A percentile compares a stretch with the other conserved stretches of the same genome.
Conservation (phyloP, 2,797 vertebrate genomes). For the Pampus argenteus region DNA sequence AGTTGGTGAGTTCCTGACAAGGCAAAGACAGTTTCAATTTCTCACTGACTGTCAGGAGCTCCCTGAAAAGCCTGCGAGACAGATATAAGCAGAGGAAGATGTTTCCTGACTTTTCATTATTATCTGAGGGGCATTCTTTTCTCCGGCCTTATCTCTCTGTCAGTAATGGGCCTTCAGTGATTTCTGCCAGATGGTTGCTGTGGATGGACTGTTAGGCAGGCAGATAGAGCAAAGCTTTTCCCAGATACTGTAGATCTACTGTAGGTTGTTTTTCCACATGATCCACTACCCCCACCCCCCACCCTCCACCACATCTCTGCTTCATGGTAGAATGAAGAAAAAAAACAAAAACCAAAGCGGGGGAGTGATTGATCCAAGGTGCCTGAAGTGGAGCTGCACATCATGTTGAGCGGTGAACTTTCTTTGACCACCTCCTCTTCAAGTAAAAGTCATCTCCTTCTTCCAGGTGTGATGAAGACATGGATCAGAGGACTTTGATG, state of each 20-base stretch:
- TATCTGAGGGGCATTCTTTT: slow-evolving; percentile 75
- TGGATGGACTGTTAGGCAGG: slow-evolving; percentile 67
- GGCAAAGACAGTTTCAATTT: slow-evolving; percentile 79
- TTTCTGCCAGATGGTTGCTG: slow-evolving; percentile 74
- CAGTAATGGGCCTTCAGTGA: slow-evolving; percentile 79
- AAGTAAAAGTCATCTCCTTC: slow-evolving; percentile 43
- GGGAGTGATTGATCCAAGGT: slow-evolving; percentile 22
- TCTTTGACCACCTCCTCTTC: slow-evolving; percentile 65
- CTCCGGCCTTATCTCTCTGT: slow-evolving; percentile 72
- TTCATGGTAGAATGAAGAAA: slow-evolving; percentile 24
- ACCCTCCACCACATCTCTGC: slow-evolving; percentile 36
- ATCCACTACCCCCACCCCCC: too few relatives aligned
- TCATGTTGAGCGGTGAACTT: slow-evolving; percentile 60
- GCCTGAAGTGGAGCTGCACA: slow-evolving; percentile 17
- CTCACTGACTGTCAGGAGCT: slow-evolving; percentile 74
- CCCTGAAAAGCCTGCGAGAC: slow-evolving; percentile 69
- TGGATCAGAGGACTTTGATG: slow-evolving; percentile 59
- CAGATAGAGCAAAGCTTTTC: slow-evolving; percentile 62
- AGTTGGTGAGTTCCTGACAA: slow-evolving; percentile 78
- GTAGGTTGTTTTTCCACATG: slow-evolving; percentile 59
- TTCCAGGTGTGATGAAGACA: slow-evolving; percentile 48
- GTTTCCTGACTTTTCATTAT: slow-evolving; percentile 71
- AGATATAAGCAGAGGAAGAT: slow-evolving; percentile 76
- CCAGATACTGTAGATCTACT: slow-evolving; percentile 60
- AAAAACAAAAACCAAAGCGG: slow-evolving; percentile 12